Evolutionary conservation across 2,888 invertebrate species (phyloP).

Genomic region (Sesamia inferens): DNA sequence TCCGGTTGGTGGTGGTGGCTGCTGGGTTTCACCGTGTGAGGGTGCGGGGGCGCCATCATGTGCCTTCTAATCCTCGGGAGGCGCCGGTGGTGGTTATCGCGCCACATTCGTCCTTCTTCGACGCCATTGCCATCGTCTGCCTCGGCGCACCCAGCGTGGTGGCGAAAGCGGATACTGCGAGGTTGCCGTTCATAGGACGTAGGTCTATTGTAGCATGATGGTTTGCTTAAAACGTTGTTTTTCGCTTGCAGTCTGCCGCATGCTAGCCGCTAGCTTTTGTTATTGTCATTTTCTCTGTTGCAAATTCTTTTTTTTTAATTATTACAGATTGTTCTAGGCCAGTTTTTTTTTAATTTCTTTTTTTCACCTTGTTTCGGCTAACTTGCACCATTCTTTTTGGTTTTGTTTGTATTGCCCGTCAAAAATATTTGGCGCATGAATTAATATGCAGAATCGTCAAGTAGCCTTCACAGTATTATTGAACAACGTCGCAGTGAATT

Average conservation of each 20-base stretch:
- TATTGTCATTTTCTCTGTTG: background rate
- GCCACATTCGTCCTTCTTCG: conserved; percentile 97
- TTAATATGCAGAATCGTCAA: conserved; percentile 34
- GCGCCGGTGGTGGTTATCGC: conserved; percentile 96
- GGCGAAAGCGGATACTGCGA: conserved; percentile 95
- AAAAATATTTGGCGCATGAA: conserved; percentile 55
- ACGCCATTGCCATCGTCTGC: conserved; percentile 95
- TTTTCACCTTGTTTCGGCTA: conserved; percentile 7
- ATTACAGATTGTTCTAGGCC: background rate
- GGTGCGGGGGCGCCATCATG: conserved; percentile 91
- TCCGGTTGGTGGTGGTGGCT: conserved; percentile 93
- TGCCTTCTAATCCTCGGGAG: conserved; percentile 89
- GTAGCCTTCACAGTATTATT: conserved; percentile 51
- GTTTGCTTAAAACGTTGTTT: conserved; percentile 21
- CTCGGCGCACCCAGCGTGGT: conserved; percentile 97
- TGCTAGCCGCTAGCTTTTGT: conserved; percentile 34
- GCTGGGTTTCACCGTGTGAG: conserved; percentile 95
- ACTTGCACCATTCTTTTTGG: conserved; percentile 2
- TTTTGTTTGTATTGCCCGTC: conserved; percentile 24
- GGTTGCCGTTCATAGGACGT: conserved; percentile 97
- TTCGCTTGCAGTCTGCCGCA: conserved; percentile 38
- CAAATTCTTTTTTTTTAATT: conserved; percentile 3
- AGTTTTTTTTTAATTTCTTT: background rate
- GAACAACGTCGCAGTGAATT: conserved; percentile 37
- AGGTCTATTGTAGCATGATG: conserved; percentile 81